These are phyloP conservation scores for Drosophila cardini DNA, from an alignment of 1,140 invertebrate species.

Conservation along the genomic window DNA sequence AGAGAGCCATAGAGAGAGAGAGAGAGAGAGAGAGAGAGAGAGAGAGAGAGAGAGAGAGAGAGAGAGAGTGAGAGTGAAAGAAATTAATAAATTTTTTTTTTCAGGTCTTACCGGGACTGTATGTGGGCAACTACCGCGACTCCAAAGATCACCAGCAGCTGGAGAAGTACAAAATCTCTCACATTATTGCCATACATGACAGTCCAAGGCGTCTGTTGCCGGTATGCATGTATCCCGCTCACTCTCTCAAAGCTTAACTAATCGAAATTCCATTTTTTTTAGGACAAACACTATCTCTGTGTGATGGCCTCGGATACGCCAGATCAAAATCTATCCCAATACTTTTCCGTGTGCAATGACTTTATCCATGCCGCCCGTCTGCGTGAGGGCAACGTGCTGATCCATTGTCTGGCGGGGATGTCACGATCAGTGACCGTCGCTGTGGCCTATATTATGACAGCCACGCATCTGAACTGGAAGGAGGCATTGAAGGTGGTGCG, in stretches of 20 bases:
- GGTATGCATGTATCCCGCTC: slow-evolving; percentile 86
- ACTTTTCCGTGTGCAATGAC: slow-evolving; percentile 96
- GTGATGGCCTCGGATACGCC: slow-evolving; percentile 96
- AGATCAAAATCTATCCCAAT: slow-evolving; percentile 96
- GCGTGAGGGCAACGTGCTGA: slow-evolving; percentile 95
- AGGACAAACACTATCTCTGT: slow-evolving; percentile 98
- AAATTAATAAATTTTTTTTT: neutral
- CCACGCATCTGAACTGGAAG: slow-evolving; percentile 95
- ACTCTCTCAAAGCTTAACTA: neutral
- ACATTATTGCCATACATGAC: slow-evolving; percentile 98
- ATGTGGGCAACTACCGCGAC: slow-evolving; percentile 95
- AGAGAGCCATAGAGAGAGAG: neutral
- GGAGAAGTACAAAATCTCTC: slow-evolving; percentile 95
- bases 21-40: neutral
- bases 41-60: too few species aligned
- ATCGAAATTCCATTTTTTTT: slow-evolving; percentile 75
- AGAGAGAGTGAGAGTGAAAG: neutral
- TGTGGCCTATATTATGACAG: slow-evolving; percentile 94
- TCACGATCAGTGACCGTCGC: slow-evolving; percentile 97
- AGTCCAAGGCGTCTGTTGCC: slow-evolving; percentile 93
- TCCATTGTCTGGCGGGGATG: slow-evolving; percentile 98
- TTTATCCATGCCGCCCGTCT: slow-evolving; percentile 97
- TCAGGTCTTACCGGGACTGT: slow-evolving; percentile 94
- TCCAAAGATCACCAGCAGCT: slow-evolving; percentile 96
- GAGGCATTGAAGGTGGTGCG: slow-evolving; percentile 96